Evolutionary conservation across 2,797 vertebrate species (phyloP), one percentile per base, ranked within the genome.

Genomic region (Streptopelia turtur): DNA sequence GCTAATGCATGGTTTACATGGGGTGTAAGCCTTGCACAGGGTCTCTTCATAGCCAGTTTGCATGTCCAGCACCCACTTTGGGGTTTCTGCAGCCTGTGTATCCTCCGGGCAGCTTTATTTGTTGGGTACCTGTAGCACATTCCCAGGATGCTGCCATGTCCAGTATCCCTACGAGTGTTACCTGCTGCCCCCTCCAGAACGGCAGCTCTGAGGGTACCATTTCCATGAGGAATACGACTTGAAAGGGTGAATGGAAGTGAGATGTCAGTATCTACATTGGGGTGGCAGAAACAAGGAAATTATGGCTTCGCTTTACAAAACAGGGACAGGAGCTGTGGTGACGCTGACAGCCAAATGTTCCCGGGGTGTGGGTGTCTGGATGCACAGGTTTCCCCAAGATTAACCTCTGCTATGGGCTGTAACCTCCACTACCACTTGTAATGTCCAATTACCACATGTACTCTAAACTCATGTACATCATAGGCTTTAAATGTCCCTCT

Each of bases 51-150:
- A 8, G 33, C 22, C 28, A 56, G 27, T n/a, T 10, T 71, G 41
- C 15, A 10, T 2, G 6, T 24, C 31, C 30, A 75, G 79, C 14
- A 5, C 20, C 8, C 3, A 0, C 43, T 57, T 24, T 3, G 41
- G 5, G 45, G 3, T 68, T 61, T 50, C 49, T 88, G 68, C 79
- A 80, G 33, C 16, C 50, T 20, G 21, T 43, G 21, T 37, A 50
- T 35, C 50, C 21, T 64, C 31, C 0, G 9, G 31, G 31, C 18
- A 50, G 5, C 1, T 65, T 50, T 52, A 37, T 24, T 17, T 28
- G 1, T 2, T 33, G 57, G 55, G 6, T 23, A 10, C 35, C 47
- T 47, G 35, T 43, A 80, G 23, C 33, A 47, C 33, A 20, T 35
- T 50, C 14, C 57, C 30, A 14, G 76, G 78, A 5, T 50, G 30